Evolutionary conservation across 2,113 vertebrate species (phyloP), one percentile per base, ranked within the genome.

Genomic region (Falco punctatus): DNA sequence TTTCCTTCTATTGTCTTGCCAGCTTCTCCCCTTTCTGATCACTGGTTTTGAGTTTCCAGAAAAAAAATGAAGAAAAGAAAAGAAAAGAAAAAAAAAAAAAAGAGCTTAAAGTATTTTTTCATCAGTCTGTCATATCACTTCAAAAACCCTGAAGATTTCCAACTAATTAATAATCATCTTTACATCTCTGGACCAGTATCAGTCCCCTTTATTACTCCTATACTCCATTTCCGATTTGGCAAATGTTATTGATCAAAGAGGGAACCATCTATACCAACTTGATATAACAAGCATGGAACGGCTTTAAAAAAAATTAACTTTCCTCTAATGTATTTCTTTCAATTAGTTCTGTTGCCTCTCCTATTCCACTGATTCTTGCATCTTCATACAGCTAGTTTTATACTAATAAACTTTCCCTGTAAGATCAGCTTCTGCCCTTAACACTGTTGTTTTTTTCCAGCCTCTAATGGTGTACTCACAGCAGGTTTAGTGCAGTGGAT

Each of bases 111-210:
- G 23, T 23, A n/a, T 65, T 74, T 78, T 92, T 80, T 55, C 48
- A 10, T 59, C 79, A 78, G 32, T 54, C 22, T 44, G 33, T 61
- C 61, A 66, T 54, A 78, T 20, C 73, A 93, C 72, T 92, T 92
- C n/a, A 77, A 97, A 92, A 87, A 49, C 81, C 52, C 58, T 90
- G 73, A 82, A 59, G 40, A 40, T 67, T 94, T 93, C 73, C 86
- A 93, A 87, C 66, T 58, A 72, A 88, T 80, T 85, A 91, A 86
- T 95, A 96, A 94, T 95, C 83, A 92, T 59, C 92, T 69, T 80
- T 65, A 57, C 46, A 64, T 65, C 70, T 61, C 17, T 48, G 90
- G 16, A 67, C 66, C 71, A 93, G 35, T 70, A 42, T 49, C 67
- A 38, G 38, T 73, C 71, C 42, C 79, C 35, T 73, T 75, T 88